Evolutionary conservation across 2,888 invertebrate genomes (phyloP).

Genomic region (Pharmacophagus antenor): DNA sequence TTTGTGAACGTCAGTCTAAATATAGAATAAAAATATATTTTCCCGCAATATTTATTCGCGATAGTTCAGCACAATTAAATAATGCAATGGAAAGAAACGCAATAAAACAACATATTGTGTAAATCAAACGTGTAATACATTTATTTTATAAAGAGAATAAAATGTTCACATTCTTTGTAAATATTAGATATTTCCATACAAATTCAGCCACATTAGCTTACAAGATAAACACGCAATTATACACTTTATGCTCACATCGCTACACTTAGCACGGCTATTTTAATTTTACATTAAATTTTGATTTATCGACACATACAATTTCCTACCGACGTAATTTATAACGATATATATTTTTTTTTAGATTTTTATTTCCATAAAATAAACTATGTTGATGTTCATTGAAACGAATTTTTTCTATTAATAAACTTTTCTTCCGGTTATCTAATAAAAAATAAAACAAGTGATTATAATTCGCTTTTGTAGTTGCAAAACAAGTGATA

Average conservation of each 20-base stretch:
- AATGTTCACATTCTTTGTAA: conserved; percentile 73
- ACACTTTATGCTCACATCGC: conserved; percentile 48
- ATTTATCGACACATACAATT: conserved; percentile 7
- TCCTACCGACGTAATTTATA: conserved; percentile 9
- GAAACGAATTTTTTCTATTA: no score
- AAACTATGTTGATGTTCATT: background rate
- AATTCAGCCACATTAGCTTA: conserved; percentile 57
- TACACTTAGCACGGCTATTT: conserved; percentile 43
- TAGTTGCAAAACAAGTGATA: no score
- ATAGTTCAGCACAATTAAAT: no score
- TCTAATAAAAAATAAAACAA: no score
- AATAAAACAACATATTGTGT: conserved; percentile 51
- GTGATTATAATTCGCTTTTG: no score
- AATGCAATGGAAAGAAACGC: background rate
- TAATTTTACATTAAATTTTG: conserved; percentile 16
- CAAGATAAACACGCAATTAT: conserved; percentile 54
- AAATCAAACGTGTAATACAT: conserved; percentile 76
- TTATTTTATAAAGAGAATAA: conserved; percentile 79
- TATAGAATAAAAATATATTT: no score
- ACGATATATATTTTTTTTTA: background rate
- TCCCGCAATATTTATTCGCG: no score
- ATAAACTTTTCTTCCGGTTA: no score
- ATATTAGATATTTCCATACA: conserved; percentile 71
- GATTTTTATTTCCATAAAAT: background rate
- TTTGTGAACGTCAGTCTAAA: no score